Evolutionary conservation across 2,888 invertebrate species (phyloP).

Genomic region (Therioaphis trifolii): DNA sequence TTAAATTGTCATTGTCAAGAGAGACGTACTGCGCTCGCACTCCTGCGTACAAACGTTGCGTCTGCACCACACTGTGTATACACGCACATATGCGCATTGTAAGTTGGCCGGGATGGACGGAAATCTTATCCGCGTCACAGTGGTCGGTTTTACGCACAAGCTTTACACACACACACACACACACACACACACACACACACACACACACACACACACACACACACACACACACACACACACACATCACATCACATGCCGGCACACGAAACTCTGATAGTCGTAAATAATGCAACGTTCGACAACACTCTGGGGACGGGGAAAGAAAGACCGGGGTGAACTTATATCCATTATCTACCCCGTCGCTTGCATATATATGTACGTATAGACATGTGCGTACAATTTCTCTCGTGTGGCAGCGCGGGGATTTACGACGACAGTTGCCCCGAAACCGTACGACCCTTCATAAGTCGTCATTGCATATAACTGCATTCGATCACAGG

Average conservation of each 20-base stretch:
- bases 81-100: neutral
- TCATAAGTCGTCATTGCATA: conserved; percentile 30
- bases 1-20: no score
- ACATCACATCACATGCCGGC: neutral
- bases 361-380: neutral
- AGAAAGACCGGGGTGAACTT: neutral
- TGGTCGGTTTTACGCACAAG: neutral
- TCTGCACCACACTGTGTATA: no score
- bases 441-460: conserved; percentile 5
- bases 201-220: neutral
- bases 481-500: neutral
- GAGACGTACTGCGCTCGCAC: no score
- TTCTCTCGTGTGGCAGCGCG: no score
- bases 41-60: no score
- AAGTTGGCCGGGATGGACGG: neutral
- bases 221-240: neutral
- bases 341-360: conserved; percentile 44
- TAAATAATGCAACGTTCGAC: conserved; percentile 50
- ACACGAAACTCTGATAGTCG: neutral
- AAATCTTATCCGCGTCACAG: neutral
- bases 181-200: neutral
- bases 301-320: neutral
- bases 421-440: conserved; percentile 17
- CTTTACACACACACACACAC: neutral
- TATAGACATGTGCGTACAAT: no score